Conservation (phyloP, 2,113 vertebrate genomes). For the Neodon shergylaensis region DNA sequence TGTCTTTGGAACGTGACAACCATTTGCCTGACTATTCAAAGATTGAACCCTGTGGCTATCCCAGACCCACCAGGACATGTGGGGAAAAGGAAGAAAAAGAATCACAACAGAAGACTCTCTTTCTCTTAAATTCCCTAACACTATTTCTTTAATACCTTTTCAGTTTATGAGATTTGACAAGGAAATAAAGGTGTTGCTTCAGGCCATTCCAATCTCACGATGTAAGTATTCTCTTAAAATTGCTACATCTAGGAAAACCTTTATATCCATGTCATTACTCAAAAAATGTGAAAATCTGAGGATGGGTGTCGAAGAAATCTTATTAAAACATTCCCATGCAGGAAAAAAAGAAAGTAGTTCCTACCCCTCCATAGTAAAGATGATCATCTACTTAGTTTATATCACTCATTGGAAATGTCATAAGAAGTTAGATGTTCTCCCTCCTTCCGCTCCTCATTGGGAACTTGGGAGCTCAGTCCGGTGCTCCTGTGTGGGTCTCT, state of each 20-base stretch:
- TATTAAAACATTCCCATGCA: slow-evolving; percentile 69
- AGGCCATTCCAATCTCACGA: slow-evolving; percentile 76
- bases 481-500: too few species aligned
- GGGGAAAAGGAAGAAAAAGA: slow-evolving; percentile 57
- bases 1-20: neutral
- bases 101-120: slow-evolving; percentile 53
- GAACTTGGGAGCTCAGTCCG: too few species aligned
- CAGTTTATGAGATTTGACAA: slow-evolving; percentile 79
- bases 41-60: slow-evolving; percentile 30
- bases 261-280: slow-evolving; percentile 75
- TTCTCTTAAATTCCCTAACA: slow-evolving; percentile 69
- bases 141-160: slow-evolving; percentile 66
- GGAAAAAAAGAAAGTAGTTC: neutral
- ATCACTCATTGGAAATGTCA: slow-evolving; percentile 42
- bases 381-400: neutral
- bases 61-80: slow-evolving; percentile 32
- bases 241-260: slow-evolving; percentile 65
- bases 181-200: slow-evolving; percentile 77
- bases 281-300: slow-evolving; percentile 55
- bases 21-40: slow-evolving; percentile 59
- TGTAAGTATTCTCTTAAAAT: slow-evolving; percentile 76
- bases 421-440: neutral
- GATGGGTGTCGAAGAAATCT: slow-evolving; percentile 22
- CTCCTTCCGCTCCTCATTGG: too few species aligned
- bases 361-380: slow-evolving; percentile 54